Percentiles rank a stretch among this genome's conserved stretches.
phyloP scores from a whole-genome alignment of 2,888 invertebrate species.

The Hyalella azteca region DNA sequence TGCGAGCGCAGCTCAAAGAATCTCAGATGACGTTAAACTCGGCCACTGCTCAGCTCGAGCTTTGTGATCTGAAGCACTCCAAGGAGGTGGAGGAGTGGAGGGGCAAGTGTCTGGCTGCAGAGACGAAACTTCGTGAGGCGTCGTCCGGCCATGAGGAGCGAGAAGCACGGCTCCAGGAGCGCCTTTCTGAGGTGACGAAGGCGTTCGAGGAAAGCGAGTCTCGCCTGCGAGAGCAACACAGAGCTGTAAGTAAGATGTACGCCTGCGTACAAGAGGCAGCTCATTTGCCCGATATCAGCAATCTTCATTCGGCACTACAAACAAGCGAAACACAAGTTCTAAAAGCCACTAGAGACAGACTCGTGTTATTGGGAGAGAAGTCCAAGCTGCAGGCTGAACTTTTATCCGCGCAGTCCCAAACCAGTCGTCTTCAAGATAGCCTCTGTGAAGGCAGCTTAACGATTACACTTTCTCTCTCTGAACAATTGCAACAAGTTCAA shows the following conservation, averaged over 20 bases:
- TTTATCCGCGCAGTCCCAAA: constrained; percentile 48
- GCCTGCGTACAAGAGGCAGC: constrained; percentile 19
- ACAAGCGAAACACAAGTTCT: constrained; percentile 49
- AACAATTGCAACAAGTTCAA: constrained; percentile 17
- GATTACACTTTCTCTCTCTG: background rate
- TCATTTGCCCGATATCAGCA: background rate
- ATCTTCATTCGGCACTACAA: constrained; percentile 45
- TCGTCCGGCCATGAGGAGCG: background rate
- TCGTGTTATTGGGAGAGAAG: constrained; percentile 52
- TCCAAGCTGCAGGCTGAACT: constrained; percentile 53
- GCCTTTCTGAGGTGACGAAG: background rate
- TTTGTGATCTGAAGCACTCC: background rate
- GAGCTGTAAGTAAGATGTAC: constrained; percentile 35
- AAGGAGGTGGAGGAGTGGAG: constrained; percentile 25
- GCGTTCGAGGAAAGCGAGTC: constrained; percentile 29
- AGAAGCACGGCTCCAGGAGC: background rate
- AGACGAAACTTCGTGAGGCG: background rate
- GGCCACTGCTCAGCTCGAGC: constrained; percentile 16
- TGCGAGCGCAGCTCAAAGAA: constrained; percentile 49
- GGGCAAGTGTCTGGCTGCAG: background rate
- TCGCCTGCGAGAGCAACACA: constrained; percentile 30
- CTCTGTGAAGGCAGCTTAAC: background rate
- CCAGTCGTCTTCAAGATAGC: constrained; percentile 43
- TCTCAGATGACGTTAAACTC: constrained; percentile 40
- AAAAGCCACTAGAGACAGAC: constrained; percentile 50